phyloP scores from a whole-genome alignment of 2,797 vertebrate species.

The Diplodus puntazzo region DNA sequence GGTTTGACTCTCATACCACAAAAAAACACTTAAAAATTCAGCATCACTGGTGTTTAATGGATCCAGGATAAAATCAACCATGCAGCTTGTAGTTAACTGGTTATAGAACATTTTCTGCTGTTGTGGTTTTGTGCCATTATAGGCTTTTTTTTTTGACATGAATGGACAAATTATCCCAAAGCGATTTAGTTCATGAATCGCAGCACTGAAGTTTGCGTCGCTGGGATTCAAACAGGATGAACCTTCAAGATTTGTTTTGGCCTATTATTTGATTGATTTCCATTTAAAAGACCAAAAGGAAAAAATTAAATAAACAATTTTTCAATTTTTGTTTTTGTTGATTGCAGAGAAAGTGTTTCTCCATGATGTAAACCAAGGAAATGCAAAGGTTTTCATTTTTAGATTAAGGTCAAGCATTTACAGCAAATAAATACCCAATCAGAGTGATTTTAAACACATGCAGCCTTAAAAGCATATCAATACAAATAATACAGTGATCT shows the following conservation, averaged over 20 bases:
- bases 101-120: conserved; percentile 31
- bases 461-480: background rate
- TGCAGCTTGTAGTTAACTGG: conserved; percentile 27
- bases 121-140: conserved; percentile 29
- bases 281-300: background rate
- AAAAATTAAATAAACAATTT: background rate
- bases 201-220: conserved; percentile 1
- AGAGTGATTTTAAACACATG: background rate
- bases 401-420: background rate
- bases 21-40: conserved; percentile 24
- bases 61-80: conserved; percentile 18
- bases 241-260: background rate
- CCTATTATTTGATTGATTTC: background rate
- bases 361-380: no score
- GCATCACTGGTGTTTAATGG: conserved; percentile 19
- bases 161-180: conserved; percentile 27
- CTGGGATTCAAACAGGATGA: background rate
- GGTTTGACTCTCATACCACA: background rate
- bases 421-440: background rate
- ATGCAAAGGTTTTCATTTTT: background rate
- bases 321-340: background rate
- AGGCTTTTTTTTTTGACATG: conserved; percentile 4
- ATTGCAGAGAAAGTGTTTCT: background rate
- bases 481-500: background rate
- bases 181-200: conserved; percentile 19